Evolutionary conservation across 2,888 invertebrate species (phyloP).

Genomic region (Torymus tubicola): DNA sequence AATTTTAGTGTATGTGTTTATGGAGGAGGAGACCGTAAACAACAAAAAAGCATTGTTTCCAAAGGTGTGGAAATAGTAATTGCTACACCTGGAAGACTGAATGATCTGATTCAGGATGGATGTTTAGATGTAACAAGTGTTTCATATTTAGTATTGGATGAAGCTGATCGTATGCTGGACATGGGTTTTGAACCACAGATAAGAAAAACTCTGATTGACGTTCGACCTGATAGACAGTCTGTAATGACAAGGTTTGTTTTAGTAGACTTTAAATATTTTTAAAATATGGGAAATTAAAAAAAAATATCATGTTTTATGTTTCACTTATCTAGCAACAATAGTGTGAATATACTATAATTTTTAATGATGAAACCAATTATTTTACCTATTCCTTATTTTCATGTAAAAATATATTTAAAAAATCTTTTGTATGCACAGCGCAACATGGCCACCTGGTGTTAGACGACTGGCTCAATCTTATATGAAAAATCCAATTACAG

Average conservation of each 20-base stretch:
- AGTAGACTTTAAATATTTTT: no score
- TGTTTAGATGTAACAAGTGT: constrained; percentile 85
- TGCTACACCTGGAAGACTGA: constrained; percentile 95
- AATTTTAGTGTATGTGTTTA: constrained; percentile 88
- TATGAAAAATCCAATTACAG: constrained; percentile 92
- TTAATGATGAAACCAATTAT: no score
- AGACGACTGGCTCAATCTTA: constrained; percentile 90
- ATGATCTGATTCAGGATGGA: constrained; percentile 88
- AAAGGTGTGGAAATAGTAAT: constrained; percentile 96
- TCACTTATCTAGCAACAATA: no score
- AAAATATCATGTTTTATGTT: no score
- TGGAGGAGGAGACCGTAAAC: constrained; percentile 90
- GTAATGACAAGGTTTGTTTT: constrained; percentile 89
- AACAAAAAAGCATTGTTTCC: constrained; percentile 86
- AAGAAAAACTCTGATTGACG: constrained; percentile 86
- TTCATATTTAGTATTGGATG: constrained; percentile 94
- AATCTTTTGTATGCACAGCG: constrained; percentile 77
- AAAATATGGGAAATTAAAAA: no score
- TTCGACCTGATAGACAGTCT: constrained; percentile 94
- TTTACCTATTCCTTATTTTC: no score
- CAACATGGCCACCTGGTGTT: constrained; percentile 96
- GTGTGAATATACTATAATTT: no score
- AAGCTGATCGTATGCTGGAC: constrained; percentile 92
- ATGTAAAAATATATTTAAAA: neutral
- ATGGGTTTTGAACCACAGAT: constrained; percentile 95